These are phyloP conservation scores for Pseudopleuronectes americanus DNA, from an alignment of 2,797 vertebrate genomes.

Conservation along the genomic window DNA sequence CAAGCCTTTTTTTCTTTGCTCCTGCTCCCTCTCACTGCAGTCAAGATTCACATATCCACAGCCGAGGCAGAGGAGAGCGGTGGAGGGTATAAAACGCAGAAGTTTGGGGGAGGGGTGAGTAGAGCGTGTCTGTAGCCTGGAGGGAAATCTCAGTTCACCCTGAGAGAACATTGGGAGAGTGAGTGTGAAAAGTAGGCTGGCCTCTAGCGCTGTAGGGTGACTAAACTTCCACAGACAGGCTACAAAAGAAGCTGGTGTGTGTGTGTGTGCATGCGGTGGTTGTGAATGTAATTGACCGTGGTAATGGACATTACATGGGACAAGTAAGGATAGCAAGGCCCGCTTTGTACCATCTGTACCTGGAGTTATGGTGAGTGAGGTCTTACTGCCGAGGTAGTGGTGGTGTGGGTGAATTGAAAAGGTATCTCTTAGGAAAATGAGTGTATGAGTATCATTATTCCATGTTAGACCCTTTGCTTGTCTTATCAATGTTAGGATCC, in stretches of 20 bases:
- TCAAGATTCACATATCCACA: slow-evolving; percentile 60
- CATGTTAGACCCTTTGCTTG: slow-evolving; percentile 40
- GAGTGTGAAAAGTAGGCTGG: slow-evolving; percentile 77
- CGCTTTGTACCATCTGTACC: slow-evolving; percentile 33
- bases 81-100: slow-evolving; percentile 48
- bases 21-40: slow-evolving; percentile 56
- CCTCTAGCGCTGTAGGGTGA: slow-evolving; percentile 45
- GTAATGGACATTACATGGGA: slow-evolving; percentile 59
- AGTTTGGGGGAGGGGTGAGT: slow-evolving; percentile 50
- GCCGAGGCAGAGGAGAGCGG: slow-evolving; percentile 46
- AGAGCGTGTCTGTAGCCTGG: slow-evolving; percentile 47
- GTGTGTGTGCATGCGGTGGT: slow-evolving; percentile 20
- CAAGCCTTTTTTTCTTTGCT: slow-evolving; percentile 28
- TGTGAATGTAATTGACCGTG: slow-evolving; percentile 50
- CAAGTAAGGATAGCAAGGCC: slow-evolving; percentile 35
- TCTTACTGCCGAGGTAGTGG: not conserved
- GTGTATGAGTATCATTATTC: slow-evolving; percentile 5
- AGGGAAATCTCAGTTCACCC: slow-evolving; percentile 63
- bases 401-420: slow-evolving; percentile 29
- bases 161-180: slow-evolving; percentile 53
- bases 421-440: slow-evolving; percentile 29
- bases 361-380: slow-evolving; percentile 57
- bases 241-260: slow-evolving; percentile 50
- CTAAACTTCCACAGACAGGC: slow-evolving; percentile 62
- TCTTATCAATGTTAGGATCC: slow-evolving; percentile 64